phyloP scores from a whole-genome alignment of 2,113 vertebrate species.

The Rhombomys opimus region DNA sequence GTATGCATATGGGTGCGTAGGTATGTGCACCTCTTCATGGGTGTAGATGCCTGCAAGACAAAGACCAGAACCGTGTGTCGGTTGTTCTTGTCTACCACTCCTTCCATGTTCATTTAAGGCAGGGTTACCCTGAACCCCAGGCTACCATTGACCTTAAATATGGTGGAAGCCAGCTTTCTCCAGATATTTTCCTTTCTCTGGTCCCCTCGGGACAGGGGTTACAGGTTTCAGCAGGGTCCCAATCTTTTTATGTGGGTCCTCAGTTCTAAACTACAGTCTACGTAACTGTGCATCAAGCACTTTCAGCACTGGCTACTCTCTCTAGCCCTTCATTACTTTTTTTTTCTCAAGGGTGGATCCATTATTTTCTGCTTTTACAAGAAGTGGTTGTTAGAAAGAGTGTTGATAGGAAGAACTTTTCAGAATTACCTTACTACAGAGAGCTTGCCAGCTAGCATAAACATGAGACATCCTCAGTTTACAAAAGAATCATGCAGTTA shows the following conservation, averaged over 20 bases:
- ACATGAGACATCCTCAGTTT: not conserved
- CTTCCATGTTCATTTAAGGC: too few species aligned
- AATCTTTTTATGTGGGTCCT: not conserved
- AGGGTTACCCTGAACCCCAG: not conserved
- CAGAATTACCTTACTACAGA: not conserved
- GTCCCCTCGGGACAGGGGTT: not conserved
- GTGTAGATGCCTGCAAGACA: not conserved
- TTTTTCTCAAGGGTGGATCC: not conserved
- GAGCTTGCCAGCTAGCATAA: not conserved
- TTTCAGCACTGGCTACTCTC: too few species aligned
- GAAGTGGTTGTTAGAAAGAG: not conserved
- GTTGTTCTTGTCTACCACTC: too few species aligned
- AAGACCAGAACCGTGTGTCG: too few species aligned
- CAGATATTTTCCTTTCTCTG: not conserved
- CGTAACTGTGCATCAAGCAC: not conserved
- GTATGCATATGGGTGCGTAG: not conserved
- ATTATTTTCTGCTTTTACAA: not conserved
- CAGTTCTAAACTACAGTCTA: too few species aligned
- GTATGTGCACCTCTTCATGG: too few species aligned
- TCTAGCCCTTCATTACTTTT: not conserved
- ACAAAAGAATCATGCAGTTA: not conserved
- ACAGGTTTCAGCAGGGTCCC: not conserved
- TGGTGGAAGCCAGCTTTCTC: too few species aligned
- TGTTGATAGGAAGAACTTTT: not conserved
- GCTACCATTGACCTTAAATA: not conserved